Conservation (phyloP, 2,113 vertebrate species). For the Nothoprocta perdicaria region DNA sequence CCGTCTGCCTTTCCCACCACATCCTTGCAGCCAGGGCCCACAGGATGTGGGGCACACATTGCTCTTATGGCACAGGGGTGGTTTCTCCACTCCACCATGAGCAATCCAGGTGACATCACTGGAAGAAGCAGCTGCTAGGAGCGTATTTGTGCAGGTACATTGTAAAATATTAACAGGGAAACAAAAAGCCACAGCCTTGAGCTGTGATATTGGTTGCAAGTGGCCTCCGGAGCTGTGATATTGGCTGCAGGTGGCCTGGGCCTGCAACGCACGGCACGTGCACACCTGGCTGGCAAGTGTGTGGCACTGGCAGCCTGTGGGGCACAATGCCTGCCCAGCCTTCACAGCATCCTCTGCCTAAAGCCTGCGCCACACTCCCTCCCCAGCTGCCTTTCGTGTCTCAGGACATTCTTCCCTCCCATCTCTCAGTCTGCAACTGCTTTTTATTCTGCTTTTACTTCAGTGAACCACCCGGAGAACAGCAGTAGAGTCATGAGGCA, state of each 20-base stretch:
- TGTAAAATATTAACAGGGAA: neutral
- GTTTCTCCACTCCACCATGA: neutral
- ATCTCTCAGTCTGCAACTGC: neutral
- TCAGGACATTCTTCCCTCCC: neutral
- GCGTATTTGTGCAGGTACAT: neutral
- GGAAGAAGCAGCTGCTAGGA: neutral
- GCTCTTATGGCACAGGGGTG: neutral
- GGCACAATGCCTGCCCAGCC: neutral
- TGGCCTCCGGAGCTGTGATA: neutral
- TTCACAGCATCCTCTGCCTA: neutral
- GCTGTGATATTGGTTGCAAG: neutral
- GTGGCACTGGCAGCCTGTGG: accelerated
- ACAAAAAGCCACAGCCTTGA: neutral
- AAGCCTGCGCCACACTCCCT: neutral
- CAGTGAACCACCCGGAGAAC: neutral
- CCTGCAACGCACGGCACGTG: neutral
- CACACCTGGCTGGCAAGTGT: neutral
- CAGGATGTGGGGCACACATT: no score
- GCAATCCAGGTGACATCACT: neutral
- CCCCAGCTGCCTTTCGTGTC: neutral
- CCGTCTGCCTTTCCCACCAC: no score
- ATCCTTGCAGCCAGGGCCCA: neutral
- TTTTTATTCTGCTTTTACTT: neutral
- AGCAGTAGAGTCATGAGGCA: neutral
- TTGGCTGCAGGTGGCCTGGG: neutral